phyloP scores from a whole-genome alignment of 2,888 invertebrate species.

The Pomacea canaliculata region DNA sequence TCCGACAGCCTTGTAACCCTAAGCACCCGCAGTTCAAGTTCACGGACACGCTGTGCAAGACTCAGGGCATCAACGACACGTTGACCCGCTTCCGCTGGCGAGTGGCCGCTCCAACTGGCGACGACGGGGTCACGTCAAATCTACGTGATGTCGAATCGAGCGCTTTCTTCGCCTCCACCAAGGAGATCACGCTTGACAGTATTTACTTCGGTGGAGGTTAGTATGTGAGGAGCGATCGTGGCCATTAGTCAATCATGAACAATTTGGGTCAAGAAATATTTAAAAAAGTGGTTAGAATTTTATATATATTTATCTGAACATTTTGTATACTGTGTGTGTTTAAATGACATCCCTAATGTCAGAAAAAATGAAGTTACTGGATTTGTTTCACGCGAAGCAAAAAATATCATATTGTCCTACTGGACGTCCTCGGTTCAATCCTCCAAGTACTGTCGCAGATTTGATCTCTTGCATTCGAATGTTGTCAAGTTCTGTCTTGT shows the following conservation, averaged over 20 bases:
- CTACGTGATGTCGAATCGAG: slow-evolving; percentile 63
- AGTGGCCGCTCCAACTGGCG: slow-evolving; percentile 62
- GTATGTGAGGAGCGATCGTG: not conserved
- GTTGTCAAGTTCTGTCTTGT: too few relatives aligned
- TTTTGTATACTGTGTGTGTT: not conserved
- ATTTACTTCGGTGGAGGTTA: slow-evolving; percentile 67
- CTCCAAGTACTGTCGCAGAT: too few relatives aligned
- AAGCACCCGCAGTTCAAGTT: slow-evolving; percentile 64
- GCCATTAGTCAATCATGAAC: not conserved
- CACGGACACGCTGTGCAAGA: slow-evolving; percentile 58
- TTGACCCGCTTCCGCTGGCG: slow-evolving; percentile 67
- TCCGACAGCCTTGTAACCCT: slow-evolving; percentile 65
- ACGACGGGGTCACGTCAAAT: slow-evolving; percentile 56
- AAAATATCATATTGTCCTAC: too few relatives aligned
- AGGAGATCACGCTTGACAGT: slow-evolving; percentile 66
- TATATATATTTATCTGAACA: not conserved
- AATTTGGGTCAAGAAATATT: too few relatives aligned
- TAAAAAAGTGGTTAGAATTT: too few relatives aligned
- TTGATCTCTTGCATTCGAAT: too few relatives aligned
- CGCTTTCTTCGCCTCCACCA: slow-evolving; percentile 67
- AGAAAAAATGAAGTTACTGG: too few relatives aligned
- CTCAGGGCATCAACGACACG: slow-evolving; percentile 66
- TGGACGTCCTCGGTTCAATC: too few relatives aligned
- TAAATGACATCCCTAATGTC: too few relatives aligned
- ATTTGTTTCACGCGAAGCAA: too few relatives aligned